These are phyloP conservation scores for Hippoglossus hippoglossus DNA, from an alignment of 2,797 vertebrate genomes.

Conservation along the genomic window DNA sequence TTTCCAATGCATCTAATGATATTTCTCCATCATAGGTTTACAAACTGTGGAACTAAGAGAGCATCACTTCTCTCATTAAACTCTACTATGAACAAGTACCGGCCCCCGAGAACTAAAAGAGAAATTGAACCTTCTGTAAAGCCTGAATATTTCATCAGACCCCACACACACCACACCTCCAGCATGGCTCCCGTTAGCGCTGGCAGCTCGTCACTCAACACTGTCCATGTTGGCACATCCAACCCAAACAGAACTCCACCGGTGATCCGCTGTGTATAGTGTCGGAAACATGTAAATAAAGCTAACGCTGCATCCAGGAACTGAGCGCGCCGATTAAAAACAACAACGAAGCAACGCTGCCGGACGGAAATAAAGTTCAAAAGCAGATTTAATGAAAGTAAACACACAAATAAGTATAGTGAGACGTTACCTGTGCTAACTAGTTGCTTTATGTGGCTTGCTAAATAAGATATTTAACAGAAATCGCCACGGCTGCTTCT, in stretches of 20 bases:
- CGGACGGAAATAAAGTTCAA: background rate
- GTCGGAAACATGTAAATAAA: conserved; percentile 25
- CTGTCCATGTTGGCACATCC: conserved; percentile 3
- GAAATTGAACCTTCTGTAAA: conserved; percentile 26
- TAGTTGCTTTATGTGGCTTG: background rate
- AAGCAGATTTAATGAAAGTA: background rate
- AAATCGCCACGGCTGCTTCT: background rate
- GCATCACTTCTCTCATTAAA: background rate
- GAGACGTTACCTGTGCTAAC: fast-evolving
- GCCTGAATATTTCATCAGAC: conserved; percentile 67
- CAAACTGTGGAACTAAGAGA: background rate
- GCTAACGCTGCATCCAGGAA: background rate
- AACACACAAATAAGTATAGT: background rate
- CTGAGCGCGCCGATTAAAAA: background rate
- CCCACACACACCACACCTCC: conserved; percentile 22
- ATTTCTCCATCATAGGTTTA: background rate
- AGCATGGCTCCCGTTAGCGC: conserved; percentile 17
- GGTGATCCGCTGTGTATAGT: background rate
- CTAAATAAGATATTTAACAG: background rate
- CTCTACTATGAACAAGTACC: background rate
- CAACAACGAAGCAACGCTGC: background rate
- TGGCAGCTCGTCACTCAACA: conserved; percentile 4
- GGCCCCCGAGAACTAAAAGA: background rate
- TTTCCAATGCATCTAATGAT: background rate
- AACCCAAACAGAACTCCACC: conserved; percentile 5